Base-by-base conservation (phyloP, 2,888 invertebrate species). In the Gryllus longicercus region DNA sequence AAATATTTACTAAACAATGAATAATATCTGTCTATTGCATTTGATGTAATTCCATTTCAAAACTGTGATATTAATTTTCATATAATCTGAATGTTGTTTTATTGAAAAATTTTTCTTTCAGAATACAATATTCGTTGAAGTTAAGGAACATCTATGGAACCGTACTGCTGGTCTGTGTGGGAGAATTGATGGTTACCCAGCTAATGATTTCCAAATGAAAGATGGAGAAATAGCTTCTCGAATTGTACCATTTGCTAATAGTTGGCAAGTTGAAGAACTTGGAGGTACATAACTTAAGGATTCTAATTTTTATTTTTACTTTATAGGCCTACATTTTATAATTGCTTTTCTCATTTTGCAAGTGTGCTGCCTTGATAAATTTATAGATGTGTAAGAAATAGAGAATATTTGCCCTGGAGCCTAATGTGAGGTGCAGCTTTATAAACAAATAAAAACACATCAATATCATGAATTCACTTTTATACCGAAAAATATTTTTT, bases 111-210 rank as follows among this genome's bases (percentile, higher is more conserved):
- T 23, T 8, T 50, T 81, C 83, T 84, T 85, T 51, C 86, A 93
- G 91, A 91, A 92, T 85, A 86, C 92, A 82, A 88, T 95, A 10
- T 88, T 92, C 82, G 87, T 95, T 0, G 92, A 93, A 85, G 92
- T 92, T 0, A 89, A 91, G 2, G 91, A 93, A 49, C 89, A 89
- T 2, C 86, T 94, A 63, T 95, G 95, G 93, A 94, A 94, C 84
- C 91, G 92, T 84, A 94, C 95, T 0, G 91, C 91, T 82, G 97
- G 96, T 80, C 88, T 97, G 0, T 97, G 97, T 85, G 96, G 97
- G 0, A 89, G 89, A 0, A 87, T 95, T 83, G 94, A 96, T 86
- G 93, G 94, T 0, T 89, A 92, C 84, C 87, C 88, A 10, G 87
- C 87, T 11, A 93, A 95, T 84, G 96, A 96, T 86, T 88, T 94